Conservation (phyloP, 2,113 vertebrate genomes). For the Pachyramphus minor region DNA sequence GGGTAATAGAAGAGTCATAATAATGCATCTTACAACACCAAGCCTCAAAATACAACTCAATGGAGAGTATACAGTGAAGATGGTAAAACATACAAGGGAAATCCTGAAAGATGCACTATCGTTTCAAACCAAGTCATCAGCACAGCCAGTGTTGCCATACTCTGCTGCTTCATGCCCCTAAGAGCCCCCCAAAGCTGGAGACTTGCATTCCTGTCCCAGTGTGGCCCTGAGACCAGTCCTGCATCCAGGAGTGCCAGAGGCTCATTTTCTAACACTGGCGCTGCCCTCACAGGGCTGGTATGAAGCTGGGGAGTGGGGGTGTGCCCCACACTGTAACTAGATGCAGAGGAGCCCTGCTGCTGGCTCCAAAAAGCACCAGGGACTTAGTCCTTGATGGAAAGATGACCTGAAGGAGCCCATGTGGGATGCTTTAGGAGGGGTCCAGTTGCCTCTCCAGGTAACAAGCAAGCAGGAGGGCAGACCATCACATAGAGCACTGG, state of each 20-base stretch:
- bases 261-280: neutral
- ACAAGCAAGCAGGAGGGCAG: neutral
- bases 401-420: neutral
- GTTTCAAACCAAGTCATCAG: neutral
- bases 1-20: neutral
- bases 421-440: neutral
- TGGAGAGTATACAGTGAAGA: neutral
- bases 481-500: neutral
- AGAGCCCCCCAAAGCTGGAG: neutral
- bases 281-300: neutral
- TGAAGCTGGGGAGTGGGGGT: neutral
- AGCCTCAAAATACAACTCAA: neutral
- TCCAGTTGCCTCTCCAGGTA: neutral
- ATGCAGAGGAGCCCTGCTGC: neutral
- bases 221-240: neutral
- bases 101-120: neutral
- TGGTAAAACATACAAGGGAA: neutral
- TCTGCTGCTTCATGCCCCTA: neutral
- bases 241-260: neutral
- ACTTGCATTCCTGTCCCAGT: neutral
- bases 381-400: neutral
- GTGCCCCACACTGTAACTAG: neutral
- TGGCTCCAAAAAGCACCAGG: neutral
- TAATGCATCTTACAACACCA: neutral
- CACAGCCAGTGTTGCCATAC: neutral